Evolutionary conservation across 2,113 vertebrate species (phyloP).

Genomic region (Arenaria interpres): DNA sequence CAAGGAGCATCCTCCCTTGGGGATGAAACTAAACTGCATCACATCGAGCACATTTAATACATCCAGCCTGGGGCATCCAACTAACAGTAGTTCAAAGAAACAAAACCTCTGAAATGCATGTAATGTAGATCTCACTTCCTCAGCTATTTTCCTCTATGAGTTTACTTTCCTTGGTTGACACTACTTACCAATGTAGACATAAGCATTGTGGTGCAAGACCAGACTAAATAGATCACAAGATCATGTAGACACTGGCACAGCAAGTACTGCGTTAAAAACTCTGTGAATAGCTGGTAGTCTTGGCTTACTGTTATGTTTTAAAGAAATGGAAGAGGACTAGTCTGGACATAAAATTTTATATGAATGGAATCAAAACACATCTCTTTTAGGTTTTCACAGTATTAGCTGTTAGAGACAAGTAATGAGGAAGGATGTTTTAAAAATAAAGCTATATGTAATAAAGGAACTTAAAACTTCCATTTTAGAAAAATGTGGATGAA

Average conservation of each 20-base stretch:
- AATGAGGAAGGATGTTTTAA: not conserved
- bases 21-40: not conserved
- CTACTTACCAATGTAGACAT: not conserved
- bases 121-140: not conserved
- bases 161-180: not conserved
- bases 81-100: not conserved
- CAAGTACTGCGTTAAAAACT: not conserved
- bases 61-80: not conserved
- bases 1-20: not conserved
- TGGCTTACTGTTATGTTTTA: not conserved
- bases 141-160: not conserved
- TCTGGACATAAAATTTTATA: not conserved
- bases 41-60: not conserved
- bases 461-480: not conserved
- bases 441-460: not conserved
- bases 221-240: not conserved
- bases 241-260: not conserved
- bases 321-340: not conserved
- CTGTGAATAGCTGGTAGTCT: not conserved
- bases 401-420: not conserved
- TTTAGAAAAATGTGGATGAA: not conserved
- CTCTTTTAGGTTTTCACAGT: not conserved
- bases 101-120: not conserved
- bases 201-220: not conserved
- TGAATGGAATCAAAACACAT: not conserved